Conservation (phyloP, 1,140 invertebrate species). For the Agrypnia vestita region DNA sequence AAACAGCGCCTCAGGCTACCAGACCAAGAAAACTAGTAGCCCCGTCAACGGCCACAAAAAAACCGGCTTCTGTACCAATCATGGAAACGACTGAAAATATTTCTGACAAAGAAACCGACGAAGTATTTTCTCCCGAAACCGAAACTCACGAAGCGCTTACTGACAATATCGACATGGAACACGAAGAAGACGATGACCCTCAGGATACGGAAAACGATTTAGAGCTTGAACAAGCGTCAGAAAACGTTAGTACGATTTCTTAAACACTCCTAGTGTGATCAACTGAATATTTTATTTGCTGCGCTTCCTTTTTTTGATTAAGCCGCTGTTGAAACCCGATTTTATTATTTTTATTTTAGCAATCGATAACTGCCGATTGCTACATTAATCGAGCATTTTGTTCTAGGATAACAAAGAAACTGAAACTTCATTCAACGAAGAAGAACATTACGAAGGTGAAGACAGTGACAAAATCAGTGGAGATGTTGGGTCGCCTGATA, state of each 20-base stretch:
- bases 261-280: slow-evolving; percentile 30
- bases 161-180: slow-evolving; percentile 51
- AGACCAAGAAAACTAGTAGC: slow-evolving; percentile 41
- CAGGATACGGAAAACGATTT: slow-evolving; percentile 51
- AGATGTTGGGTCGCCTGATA: slow-evolving; percentile 28
- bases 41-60: slow-evolving; percentile 10
- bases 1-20: slow-evolving; percentile 25
- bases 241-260: slow-evolving; percentile 44
- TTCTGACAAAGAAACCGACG: slow-evolving; percentile 24
- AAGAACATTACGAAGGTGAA: slow-evolving; percentile 63
- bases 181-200: slow-evolving; percentile 54
- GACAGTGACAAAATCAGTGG: slow-evolving; percentile 54
- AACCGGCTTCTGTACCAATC: slow-evolving; percentile 17
- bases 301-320: slow-evolving; percentile 36
- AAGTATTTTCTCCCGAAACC: slow-evolving; percentile 31
- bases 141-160: slow-evolving; percentile 42
- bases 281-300: slow-evolving; percentile 40
- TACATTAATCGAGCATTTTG: slow-evolving; percentile 42
- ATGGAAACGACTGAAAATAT: slow-evolving; percentile 8
- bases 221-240: slow-evolving; percentile 33
- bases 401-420: slow-evolving; percentile 52
- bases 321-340: background rate
- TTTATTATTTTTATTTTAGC: slow-evolving; percentile 16
- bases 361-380: slow-evolving; percentile 17
- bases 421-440: slow-evolving; percentile 50